phyloP scores from a whole-genome alignment of 2,888 invertebrate species.

The Fragum whitleyi region DNA sequence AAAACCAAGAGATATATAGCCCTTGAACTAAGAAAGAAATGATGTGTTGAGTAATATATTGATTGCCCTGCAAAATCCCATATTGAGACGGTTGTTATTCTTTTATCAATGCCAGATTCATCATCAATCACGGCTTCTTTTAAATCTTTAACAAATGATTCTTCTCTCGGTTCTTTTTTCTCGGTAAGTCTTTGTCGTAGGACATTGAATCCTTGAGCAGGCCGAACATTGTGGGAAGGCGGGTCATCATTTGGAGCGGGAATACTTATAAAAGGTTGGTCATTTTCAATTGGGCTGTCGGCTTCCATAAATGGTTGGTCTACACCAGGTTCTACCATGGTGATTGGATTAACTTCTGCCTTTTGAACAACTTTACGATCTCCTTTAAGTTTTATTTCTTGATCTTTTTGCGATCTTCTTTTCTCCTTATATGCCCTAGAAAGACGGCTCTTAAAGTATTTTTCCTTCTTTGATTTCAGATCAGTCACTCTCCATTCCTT shows the following conservation, averaged over 20 bases:
- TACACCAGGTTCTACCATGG: too few relatives aligned
- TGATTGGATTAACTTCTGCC: background rate
- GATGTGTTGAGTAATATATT: constrained; percentile 3
- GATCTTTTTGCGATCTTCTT: background rate
- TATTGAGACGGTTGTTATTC: constrained; percentile 16
- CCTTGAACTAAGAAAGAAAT: constrained; percentile 17
- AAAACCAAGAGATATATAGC: constrained; percentile 11
- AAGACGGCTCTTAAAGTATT: background rate
- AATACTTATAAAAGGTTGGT: background rate
- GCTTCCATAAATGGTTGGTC: background rate
- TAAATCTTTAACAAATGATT: background rate
- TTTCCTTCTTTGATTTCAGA: background rate
- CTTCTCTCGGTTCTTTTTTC: background rate
- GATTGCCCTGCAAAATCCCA: constrained; percentile 18
- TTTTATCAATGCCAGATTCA: background rate
- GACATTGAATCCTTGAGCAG: background rate
- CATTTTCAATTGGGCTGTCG: background rate
- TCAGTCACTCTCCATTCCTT: background rate
- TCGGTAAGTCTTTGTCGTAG: background rate
- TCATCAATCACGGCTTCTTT: background rate
- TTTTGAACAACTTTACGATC: background rate
- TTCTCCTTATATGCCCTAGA: background rate
- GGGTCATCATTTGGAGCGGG: background rate
- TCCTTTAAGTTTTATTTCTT: background rate
- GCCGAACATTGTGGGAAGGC: background rate